phyloP scores from a whole-genome alignment of 2,888 invertebrate species.

The Callosobruchus maculatus region DNA sequence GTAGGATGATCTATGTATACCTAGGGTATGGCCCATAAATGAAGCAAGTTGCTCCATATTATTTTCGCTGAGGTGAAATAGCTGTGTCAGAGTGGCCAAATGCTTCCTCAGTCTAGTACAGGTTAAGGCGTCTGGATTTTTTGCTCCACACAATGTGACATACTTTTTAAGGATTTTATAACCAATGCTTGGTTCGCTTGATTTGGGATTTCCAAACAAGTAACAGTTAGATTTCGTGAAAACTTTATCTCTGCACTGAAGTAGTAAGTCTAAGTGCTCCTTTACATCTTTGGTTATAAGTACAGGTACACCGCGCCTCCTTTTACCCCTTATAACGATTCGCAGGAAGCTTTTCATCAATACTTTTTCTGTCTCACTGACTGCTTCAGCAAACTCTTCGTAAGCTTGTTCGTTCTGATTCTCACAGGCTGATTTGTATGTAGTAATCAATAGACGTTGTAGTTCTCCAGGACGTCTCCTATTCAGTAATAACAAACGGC shows the following conservation, averaged over 20 bases:
- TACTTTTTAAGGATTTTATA: conserved; percentile 25
- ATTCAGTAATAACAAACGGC: conserved; percentile 27
- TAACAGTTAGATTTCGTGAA: conserved; percentile 6
- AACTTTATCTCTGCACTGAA: too few species aligned
- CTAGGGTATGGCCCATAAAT: conserved; percentile 26
- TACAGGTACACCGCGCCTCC: conserved; percentile 24
- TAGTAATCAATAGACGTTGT: conserved; percentile 16
- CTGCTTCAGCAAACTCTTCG: conserved; percentile 16
- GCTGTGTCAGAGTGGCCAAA: too few species aligned
- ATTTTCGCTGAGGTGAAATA: conserved; percentile 20
- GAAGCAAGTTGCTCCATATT: conserved; percentile 24
- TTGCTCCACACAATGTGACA: conserved; percentile 19
- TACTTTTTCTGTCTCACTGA: conserved; percentile 12
- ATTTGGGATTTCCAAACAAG: conserved; percentile 9
- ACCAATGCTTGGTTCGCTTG: conserved; percentile 15
- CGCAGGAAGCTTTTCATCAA: conserved; percentile 14
- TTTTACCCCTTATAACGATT: conserved; percentile 15
- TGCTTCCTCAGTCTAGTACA: too few species aligned
- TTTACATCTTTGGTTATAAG: conserved; percentile 26
- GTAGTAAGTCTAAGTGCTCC: conserved; percentile 13
- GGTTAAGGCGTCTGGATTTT: too few species aligned
- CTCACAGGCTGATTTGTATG: conserved; percentile 5
- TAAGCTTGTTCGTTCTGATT: conserved; percentile 7
- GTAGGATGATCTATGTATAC: conserved; percentile 18
- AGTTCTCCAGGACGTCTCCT: conserved; percentile 27